Evolutionary conservation across 2,113 vertebrate genomes (phyloP).

Genomic region (Scopus umbretta): DNA sequence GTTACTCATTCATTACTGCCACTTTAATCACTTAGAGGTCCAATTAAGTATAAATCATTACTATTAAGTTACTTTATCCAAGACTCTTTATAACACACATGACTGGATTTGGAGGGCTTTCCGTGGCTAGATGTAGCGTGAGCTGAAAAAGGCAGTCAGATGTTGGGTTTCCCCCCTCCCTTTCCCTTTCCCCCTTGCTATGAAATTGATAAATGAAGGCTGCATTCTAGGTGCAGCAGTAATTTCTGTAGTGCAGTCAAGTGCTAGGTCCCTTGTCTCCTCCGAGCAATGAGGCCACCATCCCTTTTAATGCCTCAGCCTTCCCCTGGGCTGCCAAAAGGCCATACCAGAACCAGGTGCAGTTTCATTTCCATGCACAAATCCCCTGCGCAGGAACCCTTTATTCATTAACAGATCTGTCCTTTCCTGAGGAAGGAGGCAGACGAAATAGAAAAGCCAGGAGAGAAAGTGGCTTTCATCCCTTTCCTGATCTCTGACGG

Average conservation of each 20-base stretch:
- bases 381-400: conserved; percentile 43
- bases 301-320: conserved; percentile 71
- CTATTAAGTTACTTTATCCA: conserved; percentile 75
- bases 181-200: conserved; percentile 44
- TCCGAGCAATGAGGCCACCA: conserved; percentile 74
- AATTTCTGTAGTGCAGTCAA: conserved; percentile 84
- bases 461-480: not conserved
- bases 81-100: conserved; percentile 61
- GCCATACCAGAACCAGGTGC: conserved; percentile 11
- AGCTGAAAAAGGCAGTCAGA: conserved; percentile 74
- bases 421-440: not conserved
- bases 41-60: conserved; percentile 85
- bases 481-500: not conserved
- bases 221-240: conserved; percentile 81
- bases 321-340: conserved; percentile 69
- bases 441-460: not conserved
- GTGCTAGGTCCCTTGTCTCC: conserved; percentile 79
- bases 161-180: conserved; percentile 62
- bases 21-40: conserved; percentile 79
- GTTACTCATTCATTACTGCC: conserved; percentile 78
- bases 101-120: conserved; percentile 67
- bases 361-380: conserved; percentile 68
- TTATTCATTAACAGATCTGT: conserved; percentile 63
- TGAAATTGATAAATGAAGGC: conserved; percentile 86
- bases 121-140: conserved; percentile 55